Evolutionary conservation across 2,888 invertebrate genomes (phyloP), one percentile per base, ranked within the genome.

Genomic region (Protodeltote pygarga): DNA sequence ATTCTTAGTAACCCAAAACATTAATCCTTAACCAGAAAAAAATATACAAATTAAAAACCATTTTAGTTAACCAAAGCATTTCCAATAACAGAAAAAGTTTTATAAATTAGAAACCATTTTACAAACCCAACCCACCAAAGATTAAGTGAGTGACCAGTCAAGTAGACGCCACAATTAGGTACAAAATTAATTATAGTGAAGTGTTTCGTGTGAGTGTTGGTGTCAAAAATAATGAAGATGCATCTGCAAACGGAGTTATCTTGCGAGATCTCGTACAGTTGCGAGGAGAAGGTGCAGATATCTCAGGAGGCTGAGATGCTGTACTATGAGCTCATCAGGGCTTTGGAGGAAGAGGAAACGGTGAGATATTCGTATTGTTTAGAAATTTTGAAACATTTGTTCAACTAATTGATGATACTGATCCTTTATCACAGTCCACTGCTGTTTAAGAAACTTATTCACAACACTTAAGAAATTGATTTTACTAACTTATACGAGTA

Each of bases 241-340:
- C 87, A 90, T 73, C 74, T 91, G 19, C 87, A 87, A 71, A 80
- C 85, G 65, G 92, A 92, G 59, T 57, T 91, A 48, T 73, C 83
- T 35, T 83, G 85, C 62, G 92, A 91, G 54, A 83, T 90, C 40
- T 73, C 85, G 24, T 85, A 83, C 70, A 76, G 55, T 52, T 80
- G 85, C 47, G 87, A 87, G 66, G 89, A 77, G 72, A 91, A 91
- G 71, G 55, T 90, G 14, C 86, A 91, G 71, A 87, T 90, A 29
- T 91, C 92, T 0, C 85, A 89, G 63, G 92, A 93, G 62, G 92
- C 92, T 3, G 91, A 92, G 71, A 85, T 92, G 87, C 81, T 93
- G 41, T 93, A 92, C 54, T 92, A 92, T 58, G 92, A 92, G 73
- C 85, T 93, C 42, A 92, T 92, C 63, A 81, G 76, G 29, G 89